A percentile compares a stretch with the other conserved stretches of the same genome.
phyloP scores from a whole-genome alignment of 2,797 vertebrate species.

The Pseudochromis fuscus region DNA sequence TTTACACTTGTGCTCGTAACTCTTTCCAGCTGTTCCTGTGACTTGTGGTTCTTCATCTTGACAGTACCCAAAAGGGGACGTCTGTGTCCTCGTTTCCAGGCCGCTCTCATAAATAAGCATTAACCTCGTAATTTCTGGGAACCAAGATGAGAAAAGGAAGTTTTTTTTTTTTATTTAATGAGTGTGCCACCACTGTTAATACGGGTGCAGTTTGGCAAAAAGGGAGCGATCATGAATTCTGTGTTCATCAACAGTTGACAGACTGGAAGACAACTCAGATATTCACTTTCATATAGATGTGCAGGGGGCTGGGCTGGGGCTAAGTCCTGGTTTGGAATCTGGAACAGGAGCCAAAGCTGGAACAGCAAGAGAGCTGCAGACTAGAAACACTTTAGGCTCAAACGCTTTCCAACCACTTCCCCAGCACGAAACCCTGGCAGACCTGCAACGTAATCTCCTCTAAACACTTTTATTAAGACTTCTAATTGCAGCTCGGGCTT shows the following conservation, averaged over 20 bases:
- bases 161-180: slow-evolving; percentile 62
- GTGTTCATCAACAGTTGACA: slow-evolving; percentile 49
- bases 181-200: slow-evolving; percentile 58
- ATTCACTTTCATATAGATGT: slow-evolving; percentile 36
- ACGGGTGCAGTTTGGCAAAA: slow-evolving; percentile 51
- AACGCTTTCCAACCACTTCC: slow-evolving; percentile 69
- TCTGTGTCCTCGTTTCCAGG: slow-evolving; percentile 66
- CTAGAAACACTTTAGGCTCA: slow-evolving; percentile 56
- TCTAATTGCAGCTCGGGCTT: slow-evolving; percentile 78
- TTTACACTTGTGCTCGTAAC: slow-evolving; percentile 52
- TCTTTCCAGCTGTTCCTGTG: slow-evolving; percentile 48
- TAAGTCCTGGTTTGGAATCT: slow-evolving; percentile 43
- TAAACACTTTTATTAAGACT: slow-evolving; percentile 82
- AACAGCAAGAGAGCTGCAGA: slow-evolving; percentile 42
- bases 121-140: slow-evolving; percentile 46
- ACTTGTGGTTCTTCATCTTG: slow-evolving; percentile 66
- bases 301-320: slow-evolving; percentile 15
- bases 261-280: slow-evolving; percentile 42
- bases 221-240: slow-evolving; percentile 35
- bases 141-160: slow-evolving; percentile 26
- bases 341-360: slow-evolving; percentile 32
- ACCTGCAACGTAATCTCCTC: slow-evolving; percentile 78
- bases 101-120: slow-evolving; percentile 79
- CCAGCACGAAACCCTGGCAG: slow-evolving; percentile 69
- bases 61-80: slow-evolving; percentile 68